Conservation (phyloP, 1,140 invertebrate species). For the Microplitis demolitor region DNA sequence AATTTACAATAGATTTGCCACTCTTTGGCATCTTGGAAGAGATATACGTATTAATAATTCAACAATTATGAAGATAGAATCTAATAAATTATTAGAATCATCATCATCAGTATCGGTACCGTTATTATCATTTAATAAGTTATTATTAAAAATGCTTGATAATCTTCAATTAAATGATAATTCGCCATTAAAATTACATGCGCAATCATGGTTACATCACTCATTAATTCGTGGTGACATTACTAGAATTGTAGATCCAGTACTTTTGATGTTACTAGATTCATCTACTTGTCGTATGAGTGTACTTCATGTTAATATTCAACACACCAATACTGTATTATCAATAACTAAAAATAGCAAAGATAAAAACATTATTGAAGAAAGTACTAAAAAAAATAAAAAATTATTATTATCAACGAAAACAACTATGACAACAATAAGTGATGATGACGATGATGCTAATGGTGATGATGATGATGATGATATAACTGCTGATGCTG, state of each 20-base stretch:
- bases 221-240: conserved; percentile 78
- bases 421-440: no score
- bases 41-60: conserved; percentile 62
- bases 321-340: conserved; percentile 67
- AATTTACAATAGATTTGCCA: conserved; percentile 76
- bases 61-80: conserved; percentile 56
- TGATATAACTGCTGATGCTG: conserved; percentile 60
- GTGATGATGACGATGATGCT: neutral
- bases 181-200: conserved; percentile 71
- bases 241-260: conserved; percentile 77
- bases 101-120: no score
- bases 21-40: conserved; percentile 81
- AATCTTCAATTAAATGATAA: conserved; percentile 73
- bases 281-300: conserved; percentile 84
- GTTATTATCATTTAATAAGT: conserved; percentile 59
- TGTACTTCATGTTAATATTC: conserved; percentile 81
- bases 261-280: conserved; percentile 79
- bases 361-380: neutral
- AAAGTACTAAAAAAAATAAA: no score
- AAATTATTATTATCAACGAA: no score
- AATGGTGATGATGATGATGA: conserved; percentile 50
- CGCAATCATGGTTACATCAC: conserved; percentile 76
- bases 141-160: conserved; percentile 78
- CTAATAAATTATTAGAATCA: conserved; percentile 30
- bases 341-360: conserved; percentile 45